Base-by-base conservation (phyloP, 2,113 vertebrate genomes). In the Heloderma charlesbogerti region DNA sequence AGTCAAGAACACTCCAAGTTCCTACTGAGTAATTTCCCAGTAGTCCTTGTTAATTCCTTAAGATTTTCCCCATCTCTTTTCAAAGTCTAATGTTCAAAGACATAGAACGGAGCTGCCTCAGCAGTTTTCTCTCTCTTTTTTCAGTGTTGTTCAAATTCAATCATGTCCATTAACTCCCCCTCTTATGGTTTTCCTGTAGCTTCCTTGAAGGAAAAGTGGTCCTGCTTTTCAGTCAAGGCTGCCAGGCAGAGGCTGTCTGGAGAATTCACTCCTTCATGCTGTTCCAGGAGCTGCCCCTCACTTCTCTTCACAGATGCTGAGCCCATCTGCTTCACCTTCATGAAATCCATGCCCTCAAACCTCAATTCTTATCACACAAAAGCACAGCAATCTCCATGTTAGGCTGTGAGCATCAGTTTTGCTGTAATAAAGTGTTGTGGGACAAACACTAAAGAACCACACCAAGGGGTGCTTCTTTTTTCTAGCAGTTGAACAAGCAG, bases 11-110 rank as follows among this genome's bases (percentile, higher is more conserved):
- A 43, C 81, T 89, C 85, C 4, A 90, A 94, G 27, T 90, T 94
- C 90, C 88, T 91, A 71, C 82, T 74, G 67, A 90, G 88, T 95
- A 92, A 94, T 96, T 96, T 96, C 96, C 95, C 96, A 94, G 89
- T 94, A 94, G 95, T 95, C 93, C 95, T 96, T 34, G 89, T 96
- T 97, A 97, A 96, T 96, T 95, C 96, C 90, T 94, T 91, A 89
- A 95, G 94, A 94, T 95, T 95, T 94, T 96, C 85, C 80, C 89
- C 91, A 92, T 89, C 89, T 94, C 86, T 94, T 96, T 95, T 97
- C 96, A 97, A 97, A 97, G 96, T 91, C 88, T 74, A 0, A 92
- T 95, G 96, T 97, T 97, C 96, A 97, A 97, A 97, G 95, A 67
- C 2, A 0, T 29, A 54, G 87, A 92, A 95, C 94, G 88, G 71